phyloP scores from a whole-genome alignment of 2,888 invertebrate species.

The Chalcis sispes region DNA sequence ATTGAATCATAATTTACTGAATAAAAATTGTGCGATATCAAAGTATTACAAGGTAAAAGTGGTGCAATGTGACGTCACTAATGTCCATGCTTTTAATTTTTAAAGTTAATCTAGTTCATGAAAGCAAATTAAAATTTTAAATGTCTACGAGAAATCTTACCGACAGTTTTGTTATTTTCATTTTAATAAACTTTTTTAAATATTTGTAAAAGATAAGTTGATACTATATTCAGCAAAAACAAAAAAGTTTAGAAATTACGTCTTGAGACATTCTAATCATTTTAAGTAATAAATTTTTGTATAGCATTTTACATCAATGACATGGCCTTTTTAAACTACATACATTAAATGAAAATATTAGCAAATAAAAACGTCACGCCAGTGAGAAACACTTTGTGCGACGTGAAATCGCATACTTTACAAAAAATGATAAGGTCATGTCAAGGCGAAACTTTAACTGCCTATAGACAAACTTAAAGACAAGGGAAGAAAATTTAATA shows the following conservation, averaged over 20 bases:
- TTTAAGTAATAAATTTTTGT: no score
- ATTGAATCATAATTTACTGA: background rate
- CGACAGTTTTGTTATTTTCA: background rate
- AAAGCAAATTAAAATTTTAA: no score
- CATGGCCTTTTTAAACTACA: no score
- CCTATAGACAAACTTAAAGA: background rate
- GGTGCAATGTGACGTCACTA: constrained; percentile 25
- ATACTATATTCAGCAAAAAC: no score
- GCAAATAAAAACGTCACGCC: constrained; percentile 15
- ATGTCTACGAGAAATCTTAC: background rate
- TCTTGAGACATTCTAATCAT: no score
- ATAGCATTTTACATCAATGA: no score
- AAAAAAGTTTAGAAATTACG: no score
- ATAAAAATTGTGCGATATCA: constrained; percentile 10
- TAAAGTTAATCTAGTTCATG: no score
- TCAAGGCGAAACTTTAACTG: constrained; percentile 44
- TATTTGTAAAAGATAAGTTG: no score
- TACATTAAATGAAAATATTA: no score
- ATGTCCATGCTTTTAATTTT: constrained; percentile 17
- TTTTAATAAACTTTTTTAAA: background rate
- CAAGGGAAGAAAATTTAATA: background rate
- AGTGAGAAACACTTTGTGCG: background rate
- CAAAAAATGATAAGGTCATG: constrained; percentile 44
- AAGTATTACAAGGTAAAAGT: constrained; percentile 24
- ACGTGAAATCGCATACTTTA: constrained; percentile 18